Conservation (phyloP, 1,140 invertebrate species). For the Pentalonia nigronervosa region DNA sequence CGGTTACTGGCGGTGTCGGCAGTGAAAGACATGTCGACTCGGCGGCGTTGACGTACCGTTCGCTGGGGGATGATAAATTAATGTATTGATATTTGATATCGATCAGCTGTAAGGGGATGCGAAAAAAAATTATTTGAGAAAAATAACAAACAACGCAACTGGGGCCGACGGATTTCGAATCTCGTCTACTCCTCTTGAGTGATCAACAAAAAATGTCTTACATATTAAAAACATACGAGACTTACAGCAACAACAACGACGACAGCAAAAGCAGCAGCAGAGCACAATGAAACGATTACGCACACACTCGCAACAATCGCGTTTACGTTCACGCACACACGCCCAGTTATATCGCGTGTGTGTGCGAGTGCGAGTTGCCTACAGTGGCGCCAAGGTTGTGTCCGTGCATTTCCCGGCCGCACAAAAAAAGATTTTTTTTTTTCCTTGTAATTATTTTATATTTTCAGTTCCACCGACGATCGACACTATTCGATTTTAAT, state of each 20-base stretch:
- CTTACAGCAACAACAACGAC: neutral
- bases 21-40: neutral
- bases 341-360: constrained; percentile 49
- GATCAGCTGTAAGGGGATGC: neutral
- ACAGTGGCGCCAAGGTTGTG: constrained; percentile 49
- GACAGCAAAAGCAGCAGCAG: neutral
- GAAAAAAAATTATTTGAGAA: neutral
- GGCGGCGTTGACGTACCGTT: neutral
- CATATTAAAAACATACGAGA: neutral
- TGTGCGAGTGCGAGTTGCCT: constrained; percentile 13
- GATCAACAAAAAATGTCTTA: neutral
- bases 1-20: neutral
- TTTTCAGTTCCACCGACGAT: neutral
- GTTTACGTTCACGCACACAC: constrained; percentile 52
- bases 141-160: neutral
- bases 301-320: constrained; percentile 48
- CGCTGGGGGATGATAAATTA: neutral
- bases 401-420: constrained; percentile 1
- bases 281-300: constrained; percentile 55
- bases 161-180: neutral
- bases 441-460: constrained; percentile 3
- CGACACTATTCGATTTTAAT: neutral
- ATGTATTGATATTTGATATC: neutral
- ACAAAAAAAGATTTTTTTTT: constrained; percentile 34
- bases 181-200: neutral